A percentile compares a stretch with the other conserved stretches of the same genome.
phyloP scores from a whole-genome alignment of 2,797 vertebrate species.

The Pogoniulus pusillus region DNA sequence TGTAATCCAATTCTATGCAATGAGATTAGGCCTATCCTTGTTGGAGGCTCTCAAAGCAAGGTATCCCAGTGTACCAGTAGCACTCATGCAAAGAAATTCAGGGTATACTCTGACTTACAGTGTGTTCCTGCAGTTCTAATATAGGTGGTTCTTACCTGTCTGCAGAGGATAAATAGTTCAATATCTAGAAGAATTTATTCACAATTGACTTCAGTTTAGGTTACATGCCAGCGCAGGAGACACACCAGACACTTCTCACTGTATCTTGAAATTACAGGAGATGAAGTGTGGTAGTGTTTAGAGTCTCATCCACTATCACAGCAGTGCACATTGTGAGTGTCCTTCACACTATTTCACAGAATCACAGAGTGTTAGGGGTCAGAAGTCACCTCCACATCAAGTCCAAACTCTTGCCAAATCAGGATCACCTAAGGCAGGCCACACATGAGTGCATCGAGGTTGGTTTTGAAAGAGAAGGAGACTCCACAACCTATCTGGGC shows the following conservation, averaged over 20 bases:
- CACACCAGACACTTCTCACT: neutral
- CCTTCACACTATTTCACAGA: neutral
- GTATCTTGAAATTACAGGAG: neutral
- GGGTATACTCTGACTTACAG: neutral
- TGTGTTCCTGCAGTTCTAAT: neutral
- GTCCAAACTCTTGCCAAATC: too few species aligned
- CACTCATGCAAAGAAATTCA: neutral
- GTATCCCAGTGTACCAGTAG: neutral
- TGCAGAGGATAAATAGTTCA: neutral
- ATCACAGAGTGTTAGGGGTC: too few species aligned
- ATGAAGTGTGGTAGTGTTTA: neutral
- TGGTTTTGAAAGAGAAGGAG: too few species aligned
- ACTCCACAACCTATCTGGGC: too few species aligned
- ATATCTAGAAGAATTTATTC: neutral
- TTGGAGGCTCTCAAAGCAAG: neutral
- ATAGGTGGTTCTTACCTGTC: neutral
- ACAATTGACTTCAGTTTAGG: neutral
- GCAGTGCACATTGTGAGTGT: neutral
- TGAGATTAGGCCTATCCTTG: neutral
- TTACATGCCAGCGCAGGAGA: neutral
- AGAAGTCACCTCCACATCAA: too few species aligned
- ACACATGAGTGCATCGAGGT: too few species aligned
- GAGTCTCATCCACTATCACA: neutral
- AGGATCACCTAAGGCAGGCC: too few species aligned
- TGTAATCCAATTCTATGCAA: neutral